Percentiles rank a stretch among this genome's conserved stretches.
phyloP scores from a whole-genome alignment of 2,888 invertebrate genomes.

The Phaonia tiefii region DNA sequence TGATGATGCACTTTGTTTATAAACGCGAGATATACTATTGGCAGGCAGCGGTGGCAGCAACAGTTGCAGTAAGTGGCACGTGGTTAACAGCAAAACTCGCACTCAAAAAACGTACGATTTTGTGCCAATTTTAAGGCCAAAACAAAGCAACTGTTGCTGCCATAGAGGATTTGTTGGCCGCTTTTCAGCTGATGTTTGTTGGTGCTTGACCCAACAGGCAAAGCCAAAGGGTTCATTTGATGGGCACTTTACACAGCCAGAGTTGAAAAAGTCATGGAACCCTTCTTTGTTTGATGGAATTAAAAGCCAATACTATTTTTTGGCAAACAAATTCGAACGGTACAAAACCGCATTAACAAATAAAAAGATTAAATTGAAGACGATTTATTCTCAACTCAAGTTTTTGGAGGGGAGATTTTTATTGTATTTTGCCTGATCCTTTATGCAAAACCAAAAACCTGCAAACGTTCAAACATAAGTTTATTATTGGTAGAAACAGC shows the following conservation, averaged over 20 bases:
- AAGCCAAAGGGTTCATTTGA: not conserved
- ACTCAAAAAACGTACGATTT: slow-evolving; percentile 58
- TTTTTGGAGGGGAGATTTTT: not conserved
- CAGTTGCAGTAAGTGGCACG: slow-evolving; percentile 65
- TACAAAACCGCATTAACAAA: slow-evolving; percentile 37
- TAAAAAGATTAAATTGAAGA: slow-evolving; percentile 24
- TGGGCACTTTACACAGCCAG: too few species aligned
- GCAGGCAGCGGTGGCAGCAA: slow-evolving; percentile 41
- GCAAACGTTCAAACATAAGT: slow-evolving; percentile 28
- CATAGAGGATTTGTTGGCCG: not conserved
- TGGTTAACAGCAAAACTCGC: slow-evolving; percentile 53
- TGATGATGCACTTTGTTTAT: slow-evolving; percentile 61
- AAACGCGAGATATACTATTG: slow-evolving; percentile 3
- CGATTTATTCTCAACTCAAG: not conserved
- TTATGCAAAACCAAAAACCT: slow-evolving; percentile 31
- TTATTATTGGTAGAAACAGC: not conserved
- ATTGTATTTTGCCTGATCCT: not conserved
- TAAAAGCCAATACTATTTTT: slow-evolving; percentile 28
- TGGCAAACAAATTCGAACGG: slow-evolving; percentile 22
- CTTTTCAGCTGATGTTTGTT: not conserved
- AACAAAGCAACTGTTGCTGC: slow-evolving; percentile 48
- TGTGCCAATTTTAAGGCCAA: slow-evolving; percentile 54
- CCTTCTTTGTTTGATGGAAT: not conserved
- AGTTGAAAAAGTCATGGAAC: not conserved
- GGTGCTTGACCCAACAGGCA: too few species aligned